Base-by-base conservation (phyloP, 2,888 invertebrate species). In the Lamproptera curius region DNA sequence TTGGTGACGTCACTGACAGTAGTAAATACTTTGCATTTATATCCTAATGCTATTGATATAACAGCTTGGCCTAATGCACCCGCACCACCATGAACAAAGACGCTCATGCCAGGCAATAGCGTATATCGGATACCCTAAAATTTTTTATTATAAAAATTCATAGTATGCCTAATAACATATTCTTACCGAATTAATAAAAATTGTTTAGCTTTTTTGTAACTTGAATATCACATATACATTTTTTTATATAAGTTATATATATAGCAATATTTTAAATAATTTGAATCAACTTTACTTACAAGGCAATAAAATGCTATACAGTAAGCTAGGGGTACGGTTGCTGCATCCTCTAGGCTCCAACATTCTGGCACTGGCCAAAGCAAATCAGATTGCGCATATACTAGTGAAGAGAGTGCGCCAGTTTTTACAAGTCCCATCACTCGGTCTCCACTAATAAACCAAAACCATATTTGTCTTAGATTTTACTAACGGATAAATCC, bases 241-340 rank as follows among this genome's bases (percentile, higher is more conserved):
- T 23, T n/a, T n/a, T n/a, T n/a, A n/a, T 8, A 23, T 23, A 23
- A 6, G 23, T 4, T 23, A 23, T 23, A 23, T 6, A 23, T 23
- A 23, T 23, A 8, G 8, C 4, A 23, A 6, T 23, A 23, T 23
- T 6, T 23, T 23, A 23, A 23, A 4, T 6, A 23, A 4, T 8
- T 23, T 23, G 4, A 23, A 6, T 28, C 2, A 11, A 3, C 13
- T 11, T 35, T 26, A 40, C 65, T 66, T 57, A 77, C 78, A 53
- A 77, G 56, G 51, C 67, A 70, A 49, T 78, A 78, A 48, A 63
- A 76, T 0, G 77, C 78, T 10, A 67, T 49, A 0, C 45, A 26
- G 77, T 93, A 94, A 0, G 93, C 93, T 28, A 94, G 89, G 0
- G 95, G 94, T 1, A 94, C 90, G 0, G 94, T 92, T 0, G 93